These are phyloP conservation scores for Colistium nudipinnis DNA, from an alignment of 2,113 vertebrate genomes.

Conservation along the genomic window DNA sequence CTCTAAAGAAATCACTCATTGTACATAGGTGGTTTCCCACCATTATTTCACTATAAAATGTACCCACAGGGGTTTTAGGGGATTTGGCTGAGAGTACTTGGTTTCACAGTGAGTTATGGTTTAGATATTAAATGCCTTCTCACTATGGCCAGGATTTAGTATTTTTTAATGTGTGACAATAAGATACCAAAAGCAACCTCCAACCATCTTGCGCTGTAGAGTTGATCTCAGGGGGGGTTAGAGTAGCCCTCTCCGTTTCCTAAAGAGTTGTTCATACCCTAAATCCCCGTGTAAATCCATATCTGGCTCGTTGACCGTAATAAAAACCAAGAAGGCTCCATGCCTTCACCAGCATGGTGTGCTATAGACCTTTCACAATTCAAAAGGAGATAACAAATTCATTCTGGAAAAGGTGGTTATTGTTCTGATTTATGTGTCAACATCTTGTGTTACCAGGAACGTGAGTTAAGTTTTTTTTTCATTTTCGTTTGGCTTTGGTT, in stretches of 20 bases:
- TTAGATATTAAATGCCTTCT: constrained; percentile 41
- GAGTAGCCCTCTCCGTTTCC: not conserved
- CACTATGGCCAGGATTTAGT: constrained; percentile 7
- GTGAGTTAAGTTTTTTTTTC: too few relatives aligned
- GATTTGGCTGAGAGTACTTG: constrained; percentile 10
- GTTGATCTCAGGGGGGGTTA: not conserved
- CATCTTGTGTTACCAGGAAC: not conserved
- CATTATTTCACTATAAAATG: not conserved
- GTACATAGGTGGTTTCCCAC: constrained; percentile 2
- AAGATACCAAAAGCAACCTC: constrained; percentile 8
- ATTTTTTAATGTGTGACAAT: constrained; percentile 19
- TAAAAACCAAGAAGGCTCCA: not conserved
- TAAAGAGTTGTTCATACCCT: not conserved
- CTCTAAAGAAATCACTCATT: not conserved
- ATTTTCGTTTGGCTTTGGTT: not conserved
- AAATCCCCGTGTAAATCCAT: constrained; percentile 17
- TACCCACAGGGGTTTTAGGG: not conserved
- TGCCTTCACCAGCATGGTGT: not conserved
- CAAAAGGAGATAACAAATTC: not conserved
- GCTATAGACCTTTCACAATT: not conserved
- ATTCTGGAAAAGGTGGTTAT: not conserved
- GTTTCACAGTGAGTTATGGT: constrained; percentile 15
- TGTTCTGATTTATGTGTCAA: not conserved
- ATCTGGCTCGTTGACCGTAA: not conserved
- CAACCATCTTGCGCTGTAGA: not conserved